Evolutionary conservation across 1,140 invertebrate species (phyloP), one percentile per base, ranked within the genome.

Genomic region (Nebria ingens): DNA sequence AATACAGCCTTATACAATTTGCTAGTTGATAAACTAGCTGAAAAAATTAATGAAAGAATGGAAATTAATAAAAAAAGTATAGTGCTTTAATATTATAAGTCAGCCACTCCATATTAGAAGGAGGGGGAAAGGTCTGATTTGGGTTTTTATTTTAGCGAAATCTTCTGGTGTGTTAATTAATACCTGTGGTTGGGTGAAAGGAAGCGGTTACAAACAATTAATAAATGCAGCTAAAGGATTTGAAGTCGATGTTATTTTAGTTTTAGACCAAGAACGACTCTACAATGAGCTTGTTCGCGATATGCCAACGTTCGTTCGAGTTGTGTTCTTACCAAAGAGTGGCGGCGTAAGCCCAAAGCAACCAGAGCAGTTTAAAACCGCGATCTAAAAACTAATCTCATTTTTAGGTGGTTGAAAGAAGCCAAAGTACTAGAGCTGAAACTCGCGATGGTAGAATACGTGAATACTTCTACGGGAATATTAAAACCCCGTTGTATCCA

Each of bases 181-280:
- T 68, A 99, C 97, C 0, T 96, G 93, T 66, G 96, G 96, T 1
- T 99, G 94, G 94, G 84, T 98, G 0, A 93, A 95, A 74, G 89
- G 83, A 1, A 85, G 83, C 4, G 93, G 92, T 0, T 95, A 93
- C 66, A 85, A 86, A 64, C 76, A 87, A 42, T 67, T 93, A 11
- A 82, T 85, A 9, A 89, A 96, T 65, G 85, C 91, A 2, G 91
- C 93, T 0, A 84, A 91, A 65, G 88, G 89, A 3, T 98, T 98
- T 74, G 91, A 97, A 78, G 92, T 96, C 1, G 92, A 97, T 70
- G 85, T 95, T 0, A 92, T 99, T 63, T 76, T 98, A 57, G 96
- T 99, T 0, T 68, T 99, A 51, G 97, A 99, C 72, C 95, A 99
- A 71, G 95, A 98, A 71, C 79, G 94, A 64, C 69, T 98, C 1